These are phyloP conservation scores for Tinea pellionella DNA, from an alignment of 2,888 invertebrate species.

Conservation along the genomic window DNA sequence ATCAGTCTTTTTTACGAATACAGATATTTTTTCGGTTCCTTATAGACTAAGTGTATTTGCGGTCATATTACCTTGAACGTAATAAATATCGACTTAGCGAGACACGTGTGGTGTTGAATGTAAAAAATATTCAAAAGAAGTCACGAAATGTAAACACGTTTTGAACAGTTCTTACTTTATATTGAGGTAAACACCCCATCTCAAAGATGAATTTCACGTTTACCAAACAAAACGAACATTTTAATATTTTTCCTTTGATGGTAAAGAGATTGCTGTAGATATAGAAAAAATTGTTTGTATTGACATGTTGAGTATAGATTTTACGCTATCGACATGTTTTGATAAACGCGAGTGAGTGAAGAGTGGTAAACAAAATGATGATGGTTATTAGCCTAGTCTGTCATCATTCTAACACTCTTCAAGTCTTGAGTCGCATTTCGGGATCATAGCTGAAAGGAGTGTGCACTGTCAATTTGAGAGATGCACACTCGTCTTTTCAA, in stretches of 20 bases:
- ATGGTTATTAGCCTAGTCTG: too few relatives aligned
- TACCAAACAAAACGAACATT: slow-evolving; percentile 48
- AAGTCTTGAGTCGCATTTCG: too few relatives aligned
- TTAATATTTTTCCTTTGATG: slow-evolving; percentile 18
- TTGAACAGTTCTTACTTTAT: slow-evolving; percentile 52
- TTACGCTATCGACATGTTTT: not conserved
- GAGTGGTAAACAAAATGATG: too few relatives aligned
- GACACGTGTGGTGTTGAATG: slow-evolving; percentile 42
- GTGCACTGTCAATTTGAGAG: too few relatives aligned
- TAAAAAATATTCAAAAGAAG: slow-evolving; percentile 33
- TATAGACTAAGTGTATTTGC: not conserved
- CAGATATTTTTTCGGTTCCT: not conserved
- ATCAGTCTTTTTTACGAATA: not conserved
- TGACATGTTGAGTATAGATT: not conserved
- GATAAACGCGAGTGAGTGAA: too few relatives aligned
- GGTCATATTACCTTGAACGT: slow-evolving; percentile 26
- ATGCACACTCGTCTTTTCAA: too few relatives aligned
- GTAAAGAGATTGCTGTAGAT: not conserved
- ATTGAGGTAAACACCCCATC: slow-evolving; percentile 42
- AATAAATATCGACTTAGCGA: slow-evolving; percentile 62
- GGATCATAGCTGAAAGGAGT: too few relatives aligned
- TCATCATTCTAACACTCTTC: too few relatives aligned
- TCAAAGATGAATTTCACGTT: slow-evolving; percentile 52
- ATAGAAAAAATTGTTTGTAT: not conserved
- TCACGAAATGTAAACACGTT: slow-evolving; percentile 44